Percentiles rank a stretch among this genome's conserved stretches.
Conservation (phyloP, 2,113 vertebrate genomes). For the Callospermophilus lateralis region DNA sequence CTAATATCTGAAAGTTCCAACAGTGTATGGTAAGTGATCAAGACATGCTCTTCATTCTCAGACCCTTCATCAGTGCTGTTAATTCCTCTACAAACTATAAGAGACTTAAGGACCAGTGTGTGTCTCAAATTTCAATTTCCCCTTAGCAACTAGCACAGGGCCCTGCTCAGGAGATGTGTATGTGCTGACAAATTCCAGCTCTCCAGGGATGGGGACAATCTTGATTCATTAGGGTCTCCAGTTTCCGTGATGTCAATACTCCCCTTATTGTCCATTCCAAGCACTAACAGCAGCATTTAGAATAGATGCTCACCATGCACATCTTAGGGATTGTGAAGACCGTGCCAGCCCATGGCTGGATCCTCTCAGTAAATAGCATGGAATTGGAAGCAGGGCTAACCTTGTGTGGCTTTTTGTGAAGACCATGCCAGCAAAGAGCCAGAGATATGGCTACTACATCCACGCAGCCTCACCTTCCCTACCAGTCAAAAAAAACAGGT, state of each 20-base stretch:
- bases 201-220: background rate
- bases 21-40: background rate
- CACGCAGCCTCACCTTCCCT: background rate
- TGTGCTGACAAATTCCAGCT: background rate
- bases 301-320: background rate
- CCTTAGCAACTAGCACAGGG: too few species aligned
- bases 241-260: background rate
- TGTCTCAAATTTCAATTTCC: background rate
- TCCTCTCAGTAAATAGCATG: background rate
- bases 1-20: background rate
- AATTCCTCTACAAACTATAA: slow-evolving; percentile 18
- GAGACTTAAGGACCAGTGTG: background rate
- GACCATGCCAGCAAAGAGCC: background rate
- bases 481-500: background rate
- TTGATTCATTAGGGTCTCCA: background rate
- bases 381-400: background rate
- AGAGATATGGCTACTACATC: background rate
- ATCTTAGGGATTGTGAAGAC: background rate
- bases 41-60: background rate
- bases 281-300: background rate
- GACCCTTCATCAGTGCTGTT: background rate
- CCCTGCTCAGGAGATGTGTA: background rate
- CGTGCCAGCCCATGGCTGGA: background rate
- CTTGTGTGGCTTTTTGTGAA: background rate
- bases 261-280: background rate